These are phyloP conservation scores for Isurus oxyrinchus DNA, from an alignment of 2,113 vertebrate genomes.

Conservation along the genomic window DNA sequence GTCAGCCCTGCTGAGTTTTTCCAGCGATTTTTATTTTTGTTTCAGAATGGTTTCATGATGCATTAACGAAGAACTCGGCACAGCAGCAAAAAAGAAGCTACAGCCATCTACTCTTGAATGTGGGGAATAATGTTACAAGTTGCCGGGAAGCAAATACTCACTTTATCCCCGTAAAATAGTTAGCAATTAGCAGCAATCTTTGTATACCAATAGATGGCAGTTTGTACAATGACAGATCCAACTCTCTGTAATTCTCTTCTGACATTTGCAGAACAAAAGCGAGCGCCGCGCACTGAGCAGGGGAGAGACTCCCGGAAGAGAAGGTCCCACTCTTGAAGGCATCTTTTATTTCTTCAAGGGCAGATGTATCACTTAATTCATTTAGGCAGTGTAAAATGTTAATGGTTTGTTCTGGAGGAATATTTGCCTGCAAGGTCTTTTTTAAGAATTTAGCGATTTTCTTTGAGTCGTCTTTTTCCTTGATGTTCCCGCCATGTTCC, in stretches of 20 bases:
- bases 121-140: neutral
- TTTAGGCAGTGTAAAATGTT: conserved; percentile 48
- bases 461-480: neutral
- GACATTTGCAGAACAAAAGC: conserved; percentile 1
- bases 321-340: conserved; percentile 11
- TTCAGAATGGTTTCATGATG: neutral
- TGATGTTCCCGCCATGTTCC: neutral
- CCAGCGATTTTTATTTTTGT: no score
- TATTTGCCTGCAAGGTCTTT: neutral
- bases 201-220: neutral
- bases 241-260: conserved; percentile 5
- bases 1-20: no score
- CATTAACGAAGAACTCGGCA: neutral
- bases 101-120: neutral
- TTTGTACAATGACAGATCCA: neutral
- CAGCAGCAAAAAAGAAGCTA: no score
- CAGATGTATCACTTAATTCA: conserved; percentile 51
- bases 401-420: conserved; percentile 40
- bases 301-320: neutral
- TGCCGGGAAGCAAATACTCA: neutral
- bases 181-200: neutral
- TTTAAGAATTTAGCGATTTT: neutral
- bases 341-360: neutral
- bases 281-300: neutral
- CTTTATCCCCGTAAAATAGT: conserved; percentile 1